These are phyloP conservation scores for Druon quercuslanigerum DNA, from an alignment of 1,140 invertebrate species.

Conservation along the genomic window DNA sequence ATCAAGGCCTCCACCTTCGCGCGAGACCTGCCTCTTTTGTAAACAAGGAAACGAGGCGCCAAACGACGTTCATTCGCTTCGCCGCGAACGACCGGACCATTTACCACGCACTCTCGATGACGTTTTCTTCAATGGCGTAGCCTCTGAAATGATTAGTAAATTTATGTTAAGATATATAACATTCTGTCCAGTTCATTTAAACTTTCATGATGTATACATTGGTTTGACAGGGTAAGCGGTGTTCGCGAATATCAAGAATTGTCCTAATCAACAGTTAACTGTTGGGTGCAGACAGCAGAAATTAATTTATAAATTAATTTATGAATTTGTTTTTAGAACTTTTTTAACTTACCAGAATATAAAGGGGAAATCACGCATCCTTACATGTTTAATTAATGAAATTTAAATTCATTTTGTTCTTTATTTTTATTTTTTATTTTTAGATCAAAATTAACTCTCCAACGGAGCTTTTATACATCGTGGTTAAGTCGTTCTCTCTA, in stretches of 20 bases:
- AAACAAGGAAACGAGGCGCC: conserved; percentile 68
- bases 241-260: not conserved
- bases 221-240: not conserved
- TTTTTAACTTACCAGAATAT: no score
- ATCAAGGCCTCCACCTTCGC: conserved; percentile 50
- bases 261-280: not conserved
- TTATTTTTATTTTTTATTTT: no score
- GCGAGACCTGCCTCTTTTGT: conserved; percentile 50
- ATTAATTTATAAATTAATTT: no score
- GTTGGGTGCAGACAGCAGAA: no score
- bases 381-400: no score
- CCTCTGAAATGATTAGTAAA: no score
- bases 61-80: conserved; percentile 56
- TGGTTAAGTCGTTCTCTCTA: no score
- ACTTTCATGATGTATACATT: conserved; percentile 28
- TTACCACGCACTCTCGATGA: conserved; percentile 42
- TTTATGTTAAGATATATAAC: conserved; percentile 33
- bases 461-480: no score
- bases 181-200: conserved; percentile 37
- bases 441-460: no score
- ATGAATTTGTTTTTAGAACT: no score
- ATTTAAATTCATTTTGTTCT: no score
- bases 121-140: conserved; percentile 3
- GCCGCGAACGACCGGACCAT: conserved; percentile 53
- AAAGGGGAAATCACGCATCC: no score